These are phyloP conservation scores for Cephus sareptanus DNA, from an alignment of 2,888 invertebrate species.

Conservation along the genomic window DNA sequence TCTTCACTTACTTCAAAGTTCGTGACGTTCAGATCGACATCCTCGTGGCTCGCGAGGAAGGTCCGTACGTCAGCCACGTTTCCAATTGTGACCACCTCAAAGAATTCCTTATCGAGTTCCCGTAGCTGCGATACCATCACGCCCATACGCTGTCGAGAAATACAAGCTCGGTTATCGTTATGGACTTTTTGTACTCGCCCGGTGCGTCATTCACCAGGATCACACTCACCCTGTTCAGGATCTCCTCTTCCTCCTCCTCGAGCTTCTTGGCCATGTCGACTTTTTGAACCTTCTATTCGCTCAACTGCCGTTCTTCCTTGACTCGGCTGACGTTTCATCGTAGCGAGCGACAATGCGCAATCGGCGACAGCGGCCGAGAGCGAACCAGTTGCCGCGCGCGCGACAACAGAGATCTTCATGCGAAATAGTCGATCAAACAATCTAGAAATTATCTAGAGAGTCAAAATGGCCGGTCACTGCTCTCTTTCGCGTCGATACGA, in stretches of 20 bases:
- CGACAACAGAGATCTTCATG: too few species aligned
- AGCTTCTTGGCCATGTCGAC: background rate
- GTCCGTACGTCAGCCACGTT: constrained; percentile 66
- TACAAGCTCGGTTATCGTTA: background rate
- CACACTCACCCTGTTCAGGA: constrained; percentile 28
- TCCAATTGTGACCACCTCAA: constrained; percentile 68
- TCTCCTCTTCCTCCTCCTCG: constrained; percentile 12
- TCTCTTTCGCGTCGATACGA: too few species aligned
- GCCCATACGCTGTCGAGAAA: background rate
- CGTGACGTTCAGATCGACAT: constrained; percentile 71
- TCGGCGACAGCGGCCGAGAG: too few species aligned
- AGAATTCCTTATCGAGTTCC: constrained; percentile 68
- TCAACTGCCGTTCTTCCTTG: too few species aligned
- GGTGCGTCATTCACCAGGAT: too few species aligned
- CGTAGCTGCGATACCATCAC: constrained; percentile 68
- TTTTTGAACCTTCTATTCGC: background rate
- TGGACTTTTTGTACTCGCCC: background rate
- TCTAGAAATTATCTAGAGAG: too few species aligned
- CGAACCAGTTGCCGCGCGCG: too few species aligned
- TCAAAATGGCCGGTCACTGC: too few species aligned
- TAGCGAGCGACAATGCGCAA: too few species aligned
- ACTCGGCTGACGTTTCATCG: too few species aligned
- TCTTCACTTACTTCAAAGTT: constrained; percentile 67
- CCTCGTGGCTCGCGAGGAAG: constrained; percentile 65
- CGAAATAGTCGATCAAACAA: too few species aligned